Evolutionary conservation across 2,113 vertebrate genomes (phyloP).

Genomic region (Agelaius phoeniceus): DNA sequence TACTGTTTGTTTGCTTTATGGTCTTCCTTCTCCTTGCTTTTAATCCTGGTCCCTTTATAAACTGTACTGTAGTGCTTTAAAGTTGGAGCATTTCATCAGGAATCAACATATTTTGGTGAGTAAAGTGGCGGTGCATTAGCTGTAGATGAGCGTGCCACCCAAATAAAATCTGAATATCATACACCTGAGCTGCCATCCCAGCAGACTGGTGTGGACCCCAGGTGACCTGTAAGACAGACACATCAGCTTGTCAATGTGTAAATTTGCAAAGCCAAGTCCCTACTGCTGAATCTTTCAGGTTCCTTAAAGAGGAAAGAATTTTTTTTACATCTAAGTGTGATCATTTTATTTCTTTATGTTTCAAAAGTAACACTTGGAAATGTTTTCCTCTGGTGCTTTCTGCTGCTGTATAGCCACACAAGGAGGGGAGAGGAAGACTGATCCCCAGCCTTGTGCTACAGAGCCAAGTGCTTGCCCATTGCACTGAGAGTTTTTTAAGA

Average conservation of each 20-base stretch:
- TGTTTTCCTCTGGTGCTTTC: background rate
- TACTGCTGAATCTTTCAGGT: background rate
- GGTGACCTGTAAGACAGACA: background rate
- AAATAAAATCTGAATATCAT: background rate
- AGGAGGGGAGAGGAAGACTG: background rate
- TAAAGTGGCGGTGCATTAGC: background rate
- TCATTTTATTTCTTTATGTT: background rate
- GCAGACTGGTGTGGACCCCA: rapidly evolving
- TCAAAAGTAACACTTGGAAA: background rate
- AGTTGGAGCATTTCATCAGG: background rate
- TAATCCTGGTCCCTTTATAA: background rate
- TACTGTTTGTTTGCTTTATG: background rate
- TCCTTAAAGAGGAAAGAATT: background rate
- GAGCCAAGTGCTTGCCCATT: background rate
- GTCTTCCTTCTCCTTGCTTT: background rate
- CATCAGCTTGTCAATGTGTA: background rate
- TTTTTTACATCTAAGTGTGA: background rate
- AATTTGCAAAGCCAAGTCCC: background rate
- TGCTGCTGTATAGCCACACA: background rate
- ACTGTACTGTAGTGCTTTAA: background rate
- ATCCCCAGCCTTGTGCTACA: background rate
- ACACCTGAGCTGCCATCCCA: background rate
- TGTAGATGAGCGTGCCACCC: background rate
- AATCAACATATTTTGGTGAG: background rate
- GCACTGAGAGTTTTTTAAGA: background rate